Evolutionary conservation across 2,797 vertebrate genomes (phyloP).

Genomic region (Pangasius macronema): DNA sequence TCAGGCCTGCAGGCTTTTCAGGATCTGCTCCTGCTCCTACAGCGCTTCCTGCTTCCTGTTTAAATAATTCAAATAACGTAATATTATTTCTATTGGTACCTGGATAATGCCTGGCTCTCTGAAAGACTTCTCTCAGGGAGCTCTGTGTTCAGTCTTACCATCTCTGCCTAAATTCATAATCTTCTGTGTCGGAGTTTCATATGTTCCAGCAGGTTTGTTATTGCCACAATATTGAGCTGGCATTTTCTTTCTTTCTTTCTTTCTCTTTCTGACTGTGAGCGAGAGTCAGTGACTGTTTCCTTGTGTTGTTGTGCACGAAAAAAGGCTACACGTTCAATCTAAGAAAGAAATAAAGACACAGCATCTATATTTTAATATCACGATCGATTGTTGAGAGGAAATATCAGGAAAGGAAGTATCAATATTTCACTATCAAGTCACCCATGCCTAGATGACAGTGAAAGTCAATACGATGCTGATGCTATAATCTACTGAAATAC

Average conservation of each 20-base stretch:
- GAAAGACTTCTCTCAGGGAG: not conserved
- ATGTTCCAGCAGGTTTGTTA: conserved; percentile 11
- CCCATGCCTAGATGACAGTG: not conserved
- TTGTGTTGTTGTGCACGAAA: not conserved
- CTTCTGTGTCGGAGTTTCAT: conserved; percentile 2
- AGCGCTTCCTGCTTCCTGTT: conserved; percentile 11
- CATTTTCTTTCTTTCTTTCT: not conserved
- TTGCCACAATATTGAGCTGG: not conserved
- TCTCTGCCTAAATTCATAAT: conserved; percentile 5
- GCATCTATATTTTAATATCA: conserved; percentile 19
- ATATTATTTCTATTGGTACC: not conserved
- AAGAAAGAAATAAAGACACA: not conserved
- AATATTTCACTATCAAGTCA: conserved; percentile 21
- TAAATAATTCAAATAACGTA: conserved; percentile 8
- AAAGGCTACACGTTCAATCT: not conserved
- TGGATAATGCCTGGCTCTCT: not conserved
- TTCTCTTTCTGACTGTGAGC: not conserved
- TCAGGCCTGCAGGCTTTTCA: conserved; percentile 1
- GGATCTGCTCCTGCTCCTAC: not conserved
- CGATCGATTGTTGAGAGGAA: conserved; percentile 4
- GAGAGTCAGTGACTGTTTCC: not conserved
- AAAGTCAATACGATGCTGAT: conserved; percentile 22
- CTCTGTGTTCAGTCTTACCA: conserved; percentile 4
- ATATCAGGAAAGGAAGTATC: conserved; percentile 31
- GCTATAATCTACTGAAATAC: not conserved